phyloP scores from a whole-genome alignment of 1,140 invertebrate genomes.

The Lepidurus apus region DNA sequence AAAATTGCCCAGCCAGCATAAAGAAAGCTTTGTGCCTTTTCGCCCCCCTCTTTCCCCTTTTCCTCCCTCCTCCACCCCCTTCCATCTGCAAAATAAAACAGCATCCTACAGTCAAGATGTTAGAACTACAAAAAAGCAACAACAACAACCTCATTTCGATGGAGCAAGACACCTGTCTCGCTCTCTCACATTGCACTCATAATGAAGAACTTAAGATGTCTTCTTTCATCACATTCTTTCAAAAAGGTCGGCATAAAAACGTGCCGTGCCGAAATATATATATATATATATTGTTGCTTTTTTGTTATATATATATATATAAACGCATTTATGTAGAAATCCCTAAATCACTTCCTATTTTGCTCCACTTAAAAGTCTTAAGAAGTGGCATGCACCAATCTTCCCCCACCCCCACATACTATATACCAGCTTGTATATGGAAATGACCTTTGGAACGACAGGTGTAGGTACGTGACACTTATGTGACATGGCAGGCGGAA shows the following conservation, averaged over 20 bases:
- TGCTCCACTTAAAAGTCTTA: background rate
- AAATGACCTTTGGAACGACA: background rate
- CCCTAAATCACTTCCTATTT: background rate
- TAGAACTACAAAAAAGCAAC: background rate
- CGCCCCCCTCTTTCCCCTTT: background rate
- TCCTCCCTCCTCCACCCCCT: background rate
- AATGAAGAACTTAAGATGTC: slow-evolving; percentile 1
- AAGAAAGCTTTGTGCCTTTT: background rate
- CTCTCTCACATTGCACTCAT: slow-evolving; percentile 11
- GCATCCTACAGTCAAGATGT: background rate
- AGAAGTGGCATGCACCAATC: background rate
- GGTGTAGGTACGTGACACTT: slow-evolving; percentile 9
- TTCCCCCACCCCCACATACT: background rate
- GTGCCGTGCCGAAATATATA: too few relatives aligned
- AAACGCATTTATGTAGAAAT: background rate
- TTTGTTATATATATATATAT: too few relatives aligned
- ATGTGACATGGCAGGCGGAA: background rate
- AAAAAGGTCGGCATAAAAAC: background rate
- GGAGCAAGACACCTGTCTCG: slow-evolving; percentile 20
- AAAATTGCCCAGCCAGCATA: slow-evolving; percentile 2
- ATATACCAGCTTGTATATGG: slow-evolving; percentile 1
- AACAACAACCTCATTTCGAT: slow-evolving; percentile 19
- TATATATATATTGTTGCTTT: too few relatives aligned
- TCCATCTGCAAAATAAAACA: background rate
- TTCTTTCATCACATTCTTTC: background rate